A percentile compares a stretch with the other conserved stretches of the same genome.
phyloP scores from a whole-genome alignment of 2,888 invertebrate species.

The Agapostemon virescens region DNA sequence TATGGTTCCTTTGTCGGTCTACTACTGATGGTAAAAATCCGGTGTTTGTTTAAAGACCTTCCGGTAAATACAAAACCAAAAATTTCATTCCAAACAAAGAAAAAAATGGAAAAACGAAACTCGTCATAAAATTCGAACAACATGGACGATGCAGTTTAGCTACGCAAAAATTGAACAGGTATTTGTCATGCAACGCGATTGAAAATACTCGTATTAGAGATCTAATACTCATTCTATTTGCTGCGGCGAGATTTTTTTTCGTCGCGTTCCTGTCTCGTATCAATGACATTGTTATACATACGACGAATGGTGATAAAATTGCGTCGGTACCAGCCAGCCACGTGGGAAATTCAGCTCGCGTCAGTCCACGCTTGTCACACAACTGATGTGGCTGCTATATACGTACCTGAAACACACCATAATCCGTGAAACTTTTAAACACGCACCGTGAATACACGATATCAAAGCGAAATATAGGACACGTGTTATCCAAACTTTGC shows the following conservation, averaged over 20 bases:
- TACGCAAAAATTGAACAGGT: background rate
- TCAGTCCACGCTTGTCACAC: constrained; percentile 43
- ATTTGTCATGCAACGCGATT: background rate
- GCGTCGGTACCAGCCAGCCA: constrained; percentile 20
- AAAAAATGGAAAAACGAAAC: background rate
- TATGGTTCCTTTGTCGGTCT: background rate
- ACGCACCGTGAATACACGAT: background rate
- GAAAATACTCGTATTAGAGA: background rate
- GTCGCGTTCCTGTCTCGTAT: constrained; percentile 12
- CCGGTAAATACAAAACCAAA: background rate
- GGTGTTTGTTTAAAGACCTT: background rate
- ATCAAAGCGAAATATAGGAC: constrained; percentile 9
- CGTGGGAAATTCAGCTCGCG: constrained; percentile 47
- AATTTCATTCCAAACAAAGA: background rate
- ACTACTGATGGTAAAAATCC: background rate
- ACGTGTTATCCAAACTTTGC: background rate
- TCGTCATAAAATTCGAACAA: background rate
- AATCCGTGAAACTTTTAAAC: constrained; percentile 44
- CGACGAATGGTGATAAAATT: constrained; percentile 45
- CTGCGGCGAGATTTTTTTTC: constrained; percentile 29
- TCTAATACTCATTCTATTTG: background rate
- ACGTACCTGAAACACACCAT: constrained; percentile 45
- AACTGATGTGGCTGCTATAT: constrained; percentile 3
- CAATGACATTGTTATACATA: constrained; percentile 41
- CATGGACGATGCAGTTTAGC: background rate